phyloP scores from a whole-genome alignment of 2,888 invertebrate genomes.

The Deilephila elpenor region DNA sequence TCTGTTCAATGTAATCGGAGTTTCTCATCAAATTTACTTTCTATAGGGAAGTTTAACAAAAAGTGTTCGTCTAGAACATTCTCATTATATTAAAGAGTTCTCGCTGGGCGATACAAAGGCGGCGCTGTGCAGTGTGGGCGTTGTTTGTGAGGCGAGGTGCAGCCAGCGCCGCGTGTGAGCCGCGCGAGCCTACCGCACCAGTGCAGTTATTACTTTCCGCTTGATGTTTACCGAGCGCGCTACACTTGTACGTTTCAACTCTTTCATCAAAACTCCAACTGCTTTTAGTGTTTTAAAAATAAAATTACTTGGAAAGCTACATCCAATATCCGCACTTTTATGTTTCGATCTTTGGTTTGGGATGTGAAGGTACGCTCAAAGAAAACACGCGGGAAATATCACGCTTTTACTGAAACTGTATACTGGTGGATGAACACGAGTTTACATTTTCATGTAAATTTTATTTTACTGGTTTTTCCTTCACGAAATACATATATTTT shows the following conservation, averaged over 20 bases:
- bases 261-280: constrained; percentile 21
- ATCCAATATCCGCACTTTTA: not conserved
- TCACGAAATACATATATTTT: too few species aligned
- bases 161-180: not conserved
- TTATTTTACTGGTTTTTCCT: too few species aligned
- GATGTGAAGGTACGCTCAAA: not conserved
- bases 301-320: constrained; percentile 8
- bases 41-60: constrained; percentile 12
- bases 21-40: constrained; percentile 20
- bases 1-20: not conserved
- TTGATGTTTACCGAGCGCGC: constrained; percentile 17
- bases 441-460: too few species aligned
- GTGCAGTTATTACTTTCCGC: constrained; percentile 17
- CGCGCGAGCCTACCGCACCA: not conserved
- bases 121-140: not conserved
- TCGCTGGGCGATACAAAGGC: constrained; percentile 7
- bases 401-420: not conserved
- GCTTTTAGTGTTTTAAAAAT: not conserved
- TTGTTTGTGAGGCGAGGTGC: not conserved
- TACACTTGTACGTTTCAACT: constrained; percentile 23
- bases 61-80: constrained; percentile 7
- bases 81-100: constrained; percentile 21
- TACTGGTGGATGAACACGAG: not conserved
- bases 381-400: not conserved
- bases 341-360: not conserved